Base-by-base conservation (phyloP, 2,888 invertebrate genomes). In the Mythimna ferrago region DNA sequence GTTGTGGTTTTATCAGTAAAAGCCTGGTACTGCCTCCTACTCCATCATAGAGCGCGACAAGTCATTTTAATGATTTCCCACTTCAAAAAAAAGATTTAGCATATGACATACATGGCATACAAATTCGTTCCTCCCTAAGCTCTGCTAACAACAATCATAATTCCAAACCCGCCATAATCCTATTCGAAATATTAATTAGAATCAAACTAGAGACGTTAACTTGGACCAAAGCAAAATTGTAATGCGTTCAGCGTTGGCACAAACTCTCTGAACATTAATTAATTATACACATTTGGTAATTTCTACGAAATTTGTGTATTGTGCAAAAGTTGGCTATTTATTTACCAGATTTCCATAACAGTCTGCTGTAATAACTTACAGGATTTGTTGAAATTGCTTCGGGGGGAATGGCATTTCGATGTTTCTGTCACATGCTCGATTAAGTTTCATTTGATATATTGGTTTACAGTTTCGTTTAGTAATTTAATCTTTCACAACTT, bases 281-380 rank as follows among this genome's bases (percentile, higher is more conserved):
- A 81, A 81, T 81, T 81, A 82, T 71, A 82, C 82, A 81, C 78
- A 82, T 78, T 82, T 82, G 76, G 69, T 82, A 71, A 82, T 81
- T 81, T 61, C 74, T 58, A 69, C 74, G 48, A 71, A 81, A 78
- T 81, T 82, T 70, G 75, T 82, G 79, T 82, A 70, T 65, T 79
- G 81, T 72, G 56, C 82, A 70, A 82, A 82, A 82, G 76, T 81
- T 81, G 32, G 71, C 69, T 76, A 70, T 79, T 82, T 82, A 71
- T 76, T 81, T 67, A 32, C 41, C 61, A 62, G 76, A 81, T 82
- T 81, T 81, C 69, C 71, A 72, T 82, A 79, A 82, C 78, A 66
- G 58, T 57, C 54, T 64, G 68, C 54, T 57, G 56, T 67, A 65
- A 75, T 65, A 66, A 69, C 69, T 75, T 75, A 75, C 32, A 56